phyloP scores from a whole-genome alignment of 2,888 invertebrate species.

The Pocota personata region DNA sequence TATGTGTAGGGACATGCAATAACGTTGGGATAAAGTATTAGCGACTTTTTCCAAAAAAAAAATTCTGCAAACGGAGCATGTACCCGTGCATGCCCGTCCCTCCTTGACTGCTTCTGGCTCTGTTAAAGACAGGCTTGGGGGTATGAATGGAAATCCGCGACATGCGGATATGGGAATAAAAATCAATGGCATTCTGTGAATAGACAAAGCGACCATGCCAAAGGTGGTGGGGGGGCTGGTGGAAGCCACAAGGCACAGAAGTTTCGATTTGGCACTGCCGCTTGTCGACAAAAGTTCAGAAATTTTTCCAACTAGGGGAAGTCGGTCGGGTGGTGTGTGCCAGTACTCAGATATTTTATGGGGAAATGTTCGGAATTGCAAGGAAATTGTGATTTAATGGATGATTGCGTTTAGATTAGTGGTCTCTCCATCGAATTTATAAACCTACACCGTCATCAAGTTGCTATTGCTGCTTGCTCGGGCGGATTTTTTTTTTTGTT shows the following conservation, averaged over 20 bases:
- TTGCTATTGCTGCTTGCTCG: conserved; percentile 70
- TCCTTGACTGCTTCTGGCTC: not conserved
- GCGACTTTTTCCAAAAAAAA: conserved; percentile 56
- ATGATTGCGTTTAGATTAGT: conserved; percentile 76
- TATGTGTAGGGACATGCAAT: conserved; percentile 73
- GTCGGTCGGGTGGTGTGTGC: conserved; percentile 29
- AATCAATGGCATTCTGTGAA: conserved; percentile 60
- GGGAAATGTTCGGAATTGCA: conserved; percentile 73
- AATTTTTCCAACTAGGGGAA: conserved; percentile 42
- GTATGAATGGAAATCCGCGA: conserved; percentile 64
- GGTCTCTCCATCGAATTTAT: conserved; percentile 72
- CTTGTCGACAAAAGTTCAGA: conserved; percentile 58
- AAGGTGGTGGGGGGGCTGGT: not conserved
- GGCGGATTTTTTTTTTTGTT: conserved; percentile 43
- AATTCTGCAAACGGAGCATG: conserved; percentile 30
- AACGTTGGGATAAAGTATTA: conserved; percentile 71
- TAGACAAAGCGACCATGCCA: conserved; percentile 60
- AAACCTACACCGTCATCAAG: conserved; percentile 73
- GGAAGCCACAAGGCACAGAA: conserved; percentile 17
- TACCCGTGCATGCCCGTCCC: conserved; percentile 7
- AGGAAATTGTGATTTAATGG: conserved; percentile 76
- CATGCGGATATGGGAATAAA: conserved; percentile 64
- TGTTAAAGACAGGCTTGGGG: conserved; percentile 25
- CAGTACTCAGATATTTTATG: conserved; percentile 66
- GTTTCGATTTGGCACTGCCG: conserved; percentile 60